Evolutionary conservation across 2,888 invertebrate species (phyloP), one percentile per base, ranked within the genome.

Genomic region (Drosophila parthenogenetica): DNA sequence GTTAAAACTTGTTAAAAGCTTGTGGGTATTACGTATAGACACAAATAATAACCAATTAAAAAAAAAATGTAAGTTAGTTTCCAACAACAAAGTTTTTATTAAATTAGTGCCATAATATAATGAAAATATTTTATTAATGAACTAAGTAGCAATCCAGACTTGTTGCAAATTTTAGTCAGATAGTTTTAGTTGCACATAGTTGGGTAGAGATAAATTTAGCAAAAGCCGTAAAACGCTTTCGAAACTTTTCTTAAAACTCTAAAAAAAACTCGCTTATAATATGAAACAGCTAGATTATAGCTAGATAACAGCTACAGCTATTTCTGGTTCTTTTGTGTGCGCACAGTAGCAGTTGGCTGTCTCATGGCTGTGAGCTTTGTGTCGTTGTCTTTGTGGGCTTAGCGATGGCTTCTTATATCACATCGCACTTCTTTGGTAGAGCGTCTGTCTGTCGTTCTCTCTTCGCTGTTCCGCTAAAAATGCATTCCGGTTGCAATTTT

Each of bases 401-500:
- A 46, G 39, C 32, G 48, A 17, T 49, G 25, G 50, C 51, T 70
- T 76, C 46, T 40, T 49, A 49, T 49, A 49, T 59, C 63, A 53
- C 35, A 40, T 62, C 39, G 39, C 57, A 64, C 51, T 77, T 61
- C 58, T 29, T 43, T 53, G 11, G 16, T 32, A 48, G 48, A 48
- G 13, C 19, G 32, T 11, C 17, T 17, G 25, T 67, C 19, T 50
- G 32, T 35, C 49, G 35, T 35, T 25, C 22, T 63, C 42, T 54
- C 55, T 65, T 73, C 54, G 53, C 46, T 69, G 48, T 62, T 74
- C 55, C 58, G 69, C 65, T 68, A 62, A 77, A 74, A 77, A 65
- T 73, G 67, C 79, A 89, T 84, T 86, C 85, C 77, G 79, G 77
- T 85, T 81, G 85, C 76, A 76, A 76, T 87, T 76, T 87, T 77